Conservation (phyloP, 1,140 invertebrate species). For the Brachionus manjavacas region DNA sequence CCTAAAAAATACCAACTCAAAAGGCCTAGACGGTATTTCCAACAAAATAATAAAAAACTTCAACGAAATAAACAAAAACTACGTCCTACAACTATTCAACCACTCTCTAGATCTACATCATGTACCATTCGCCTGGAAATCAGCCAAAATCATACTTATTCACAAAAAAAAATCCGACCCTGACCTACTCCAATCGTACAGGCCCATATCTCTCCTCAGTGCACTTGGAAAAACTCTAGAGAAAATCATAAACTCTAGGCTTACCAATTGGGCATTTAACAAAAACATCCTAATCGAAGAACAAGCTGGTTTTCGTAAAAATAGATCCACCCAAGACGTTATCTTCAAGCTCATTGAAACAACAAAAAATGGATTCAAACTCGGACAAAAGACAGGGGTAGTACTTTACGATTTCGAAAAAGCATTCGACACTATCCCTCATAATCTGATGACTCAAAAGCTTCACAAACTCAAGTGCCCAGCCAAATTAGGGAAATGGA, state of each 20-base stretch:
- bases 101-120: too few relatives aligned
- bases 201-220: too few relatives aligned
- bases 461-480: neutral
- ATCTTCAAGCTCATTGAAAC: slow-evolving; percentile 49
- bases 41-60: too few relatives aligned
- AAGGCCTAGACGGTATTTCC: too few relatives aligned
- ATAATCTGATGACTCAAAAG: too few relatives aligned
- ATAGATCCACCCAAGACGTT: slow-evolving; percentile 51
- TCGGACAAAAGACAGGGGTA: slow-evolving; percentile 46
- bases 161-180: too few relatives aligned
- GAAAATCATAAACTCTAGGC: slow-evolving; percentile 29
- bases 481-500: neutral
- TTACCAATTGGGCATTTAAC: slow-evolving; percentile 20
- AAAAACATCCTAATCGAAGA: neutral
- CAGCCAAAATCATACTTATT: too few relatives aligned
- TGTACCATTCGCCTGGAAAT: too few relatives aligned
- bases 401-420: slow-evolving; percentile 55
- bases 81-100: too few relatives aligned
- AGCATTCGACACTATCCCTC: slow-evolving; percentile 52
- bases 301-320: slow-evolving; percentile 48
- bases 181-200: too few relatives aligned
- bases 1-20: too few relatives aligned
- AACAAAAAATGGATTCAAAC: slow-evolving; percentile 49
- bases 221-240: slow-evolving; percentile 42
- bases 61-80: too few relatives aligned